Conservation (phyloP, 2,888 invertebrate species). For the Orchesellides sinensis region DNA sequence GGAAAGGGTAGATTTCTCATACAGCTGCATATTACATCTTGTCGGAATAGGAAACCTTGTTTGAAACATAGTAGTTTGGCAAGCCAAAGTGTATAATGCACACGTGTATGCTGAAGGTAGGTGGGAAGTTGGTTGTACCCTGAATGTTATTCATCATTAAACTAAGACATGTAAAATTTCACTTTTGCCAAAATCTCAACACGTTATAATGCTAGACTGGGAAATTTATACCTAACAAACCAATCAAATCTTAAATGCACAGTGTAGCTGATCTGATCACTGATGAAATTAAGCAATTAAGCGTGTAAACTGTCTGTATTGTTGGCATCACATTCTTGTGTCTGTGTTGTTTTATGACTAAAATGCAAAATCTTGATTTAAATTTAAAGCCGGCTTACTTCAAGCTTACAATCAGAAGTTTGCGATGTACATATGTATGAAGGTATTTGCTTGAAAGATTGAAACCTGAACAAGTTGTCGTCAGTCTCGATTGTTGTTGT, state of each 20-base stretch:
- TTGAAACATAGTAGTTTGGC: background rate
- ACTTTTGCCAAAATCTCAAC: background rate
- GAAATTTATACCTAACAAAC: no score
- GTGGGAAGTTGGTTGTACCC: no score
- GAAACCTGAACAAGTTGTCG: background rate
- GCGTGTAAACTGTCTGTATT: background rate
- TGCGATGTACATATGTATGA: background rate
- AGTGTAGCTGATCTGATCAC: no score
- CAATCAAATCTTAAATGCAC: background rate
- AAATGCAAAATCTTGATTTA: background rate
- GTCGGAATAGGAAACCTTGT: background rate
- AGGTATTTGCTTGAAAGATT: background rate
- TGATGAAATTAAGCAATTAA: background rate
- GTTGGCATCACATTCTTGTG: background rate
- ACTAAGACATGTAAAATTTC: background rate
- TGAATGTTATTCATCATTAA: no score
- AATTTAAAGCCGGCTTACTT: conserved; percentile 1
- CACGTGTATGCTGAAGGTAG: background rate
- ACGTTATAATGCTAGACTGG: no score
- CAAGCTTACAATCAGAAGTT: background rate
- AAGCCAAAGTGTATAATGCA: background rate
- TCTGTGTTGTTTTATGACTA: background rate
- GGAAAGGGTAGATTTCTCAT: background rate
- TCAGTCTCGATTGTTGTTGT: background rate
- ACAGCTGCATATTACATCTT: background rate